Evolutionary conservation across 2,888 invertebrate species (phyloP), one percentile per base, ranked within the genome.

Genomic region (Tigriopus californicus): DNA sequence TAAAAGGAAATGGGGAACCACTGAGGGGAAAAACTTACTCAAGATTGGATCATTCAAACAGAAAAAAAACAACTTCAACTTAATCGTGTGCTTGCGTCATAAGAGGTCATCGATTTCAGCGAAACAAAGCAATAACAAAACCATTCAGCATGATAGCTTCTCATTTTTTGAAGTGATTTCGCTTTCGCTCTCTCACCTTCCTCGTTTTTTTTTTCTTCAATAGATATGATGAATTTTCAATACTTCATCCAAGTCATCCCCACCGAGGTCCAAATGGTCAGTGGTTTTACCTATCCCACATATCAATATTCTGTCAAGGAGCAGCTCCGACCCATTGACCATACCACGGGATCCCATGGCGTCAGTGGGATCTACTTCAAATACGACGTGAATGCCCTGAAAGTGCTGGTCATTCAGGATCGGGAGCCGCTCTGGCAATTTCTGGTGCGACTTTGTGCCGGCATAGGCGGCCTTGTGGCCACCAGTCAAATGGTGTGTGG

Each of bases 181-280:
- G n/a, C n/a, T n/a, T n/a, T n/a, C n/a, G 4, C 46, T 46, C 15
- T 46, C 20, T 46, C 15, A 18, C 46, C 15, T 46, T 6, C 3
- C 15, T 6, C 46, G 8, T 46, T 18, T 20, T 18, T 33, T 33
- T 33, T 33, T n/a, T 41, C n/a, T 13, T 44, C 68, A 76, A 56
- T 69, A 84, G 83, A 76, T 63, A 81, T 80, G 70, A 82, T 86
- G 72, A 70, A 88, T 51, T 90, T 80, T 70, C 90, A 94, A 68
- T 97, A 97, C 74, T 95, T 92, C 67, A 77, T 97, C 55, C 88
- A 94, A 74, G 85, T 97, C 15, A 95, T 97, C 0, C 92, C 95
- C 0, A 97, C 97, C 0, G 85, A 87, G 46, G 44, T 56, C 25
- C 56, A 56, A 46, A 20, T n/a, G 20, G 20, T 42, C 12, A 49